Percentiles rank a stretch among this genome's conserved stretches.
Evolutionary conservation across 2,888 invertebrate genomes (phyloP).

Genomic region (Pachymerium ferrugineum): DNA sequence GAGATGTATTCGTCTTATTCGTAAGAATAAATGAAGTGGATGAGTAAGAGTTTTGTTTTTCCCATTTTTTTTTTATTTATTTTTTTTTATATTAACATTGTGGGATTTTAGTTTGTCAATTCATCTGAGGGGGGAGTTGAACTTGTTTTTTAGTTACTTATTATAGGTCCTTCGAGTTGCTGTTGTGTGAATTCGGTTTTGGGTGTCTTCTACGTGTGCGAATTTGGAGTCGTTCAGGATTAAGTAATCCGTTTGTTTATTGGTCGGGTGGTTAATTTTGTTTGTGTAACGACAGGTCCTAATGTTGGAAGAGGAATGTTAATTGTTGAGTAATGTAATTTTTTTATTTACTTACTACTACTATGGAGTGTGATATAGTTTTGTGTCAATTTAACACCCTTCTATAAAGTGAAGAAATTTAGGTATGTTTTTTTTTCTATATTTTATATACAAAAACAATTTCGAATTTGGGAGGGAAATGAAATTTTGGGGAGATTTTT

Average conservation of each 20-base stretch:
- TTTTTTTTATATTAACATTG: no score
- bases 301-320: not conserved
- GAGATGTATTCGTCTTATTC: constrained; percentile 13
- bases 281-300: not conserved
- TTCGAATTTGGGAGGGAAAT: not conserved
- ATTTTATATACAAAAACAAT: not conserved
- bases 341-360: no score
- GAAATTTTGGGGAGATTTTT: not conserved
- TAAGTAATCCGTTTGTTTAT: not conserved
- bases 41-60: not conserved
- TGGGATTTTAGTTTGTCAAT: not conserved
- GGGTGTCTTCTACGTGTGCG: not conserved
- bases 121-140: not conserved
- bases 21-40: constrained; percentile 1
- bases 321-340: not conserved
- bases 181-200: not conserved
- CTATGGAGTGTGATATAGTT: no score
- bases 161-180: constrained; percentile 7
- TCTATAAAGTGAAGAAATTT: not conserved
- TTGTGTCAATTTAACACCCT: not conserved
- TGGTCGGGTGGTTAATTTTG: not conserved
- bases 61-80: not conserved
- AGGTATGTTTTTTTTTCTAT: not conserved
- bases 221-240: not conserved
- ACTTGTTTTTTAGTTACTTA: not conserved